A percentile compares a stretch with the other conserved stretches of the same genome.
These are phyloP conservation scores for Acanthosepion esculentum DNA, from an alignment of 2,888 invertebrate species.

Conservation along the genomic window DNA sequence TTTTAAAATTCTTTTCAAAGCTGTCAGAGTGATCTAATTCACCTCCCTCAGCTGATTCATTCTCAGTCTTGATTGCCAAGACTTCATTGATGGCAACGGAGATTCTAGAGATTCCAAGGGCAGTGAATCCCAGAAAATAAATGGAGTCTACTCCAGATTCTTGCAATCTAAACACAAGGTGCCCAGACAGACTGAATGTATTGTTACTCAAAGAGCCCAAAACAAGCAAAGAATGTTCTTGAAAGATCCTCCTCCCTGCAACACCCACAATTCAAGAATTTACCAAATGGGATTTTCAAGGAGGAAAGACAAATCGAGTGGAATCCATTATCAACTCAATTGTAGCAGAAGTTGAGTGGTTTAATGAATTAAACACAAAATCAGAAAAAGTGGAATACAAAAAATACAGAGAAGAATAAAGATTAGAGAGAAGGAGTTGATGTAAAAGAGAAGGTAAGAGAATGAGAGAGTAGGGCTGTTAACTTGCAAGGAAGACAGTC, in stretches of 20 bases:
- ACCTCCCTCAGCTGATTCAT: not conserved
- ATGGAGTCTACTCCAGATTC: not conserved
- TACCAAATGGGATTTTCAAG: slow-evolving; percentile 8
- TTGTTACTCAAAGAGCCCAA: not conserved
- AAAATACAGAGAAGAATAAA: not conserved
- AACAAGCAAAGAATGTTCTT: slow-evolving; percentile 33
- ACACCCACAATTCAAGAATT: not conserved
- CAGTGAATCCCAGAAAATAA: not conserved
- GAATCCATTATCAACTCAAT: slow-evolving; percentile 33
- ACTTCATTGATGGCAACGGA: not conserved
- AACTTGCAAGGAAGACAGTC: too few species aligned
- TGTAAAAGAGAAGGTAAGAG: not conserved
- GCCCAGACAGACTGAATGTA: not conserved
- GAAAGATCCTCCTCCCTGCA: not conserved
- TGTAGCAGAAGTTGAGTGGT: slow-evolving; percentile 21
- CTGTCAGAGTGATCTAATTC: slow-evolving; percentile 2
- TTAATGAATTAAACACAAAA: slow-evolving; percentile 10
- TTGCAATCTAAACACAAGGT: slow-evolving; percentile 11
- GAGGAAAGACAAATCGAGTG: not conserved
- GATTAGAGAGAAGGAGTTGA: too few species aligned
- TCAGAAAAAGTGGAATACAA: not conserved
- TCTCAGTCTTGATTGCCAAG: not conserved
- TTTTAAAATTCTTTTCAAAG: not conserved
- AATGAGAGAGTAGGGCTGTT: too few species aligned
- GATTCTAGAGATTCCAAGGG: not conserved